Conservation (phyloP, 2,113 vertebrate species). For the Halcyon malimbica region DNA sequence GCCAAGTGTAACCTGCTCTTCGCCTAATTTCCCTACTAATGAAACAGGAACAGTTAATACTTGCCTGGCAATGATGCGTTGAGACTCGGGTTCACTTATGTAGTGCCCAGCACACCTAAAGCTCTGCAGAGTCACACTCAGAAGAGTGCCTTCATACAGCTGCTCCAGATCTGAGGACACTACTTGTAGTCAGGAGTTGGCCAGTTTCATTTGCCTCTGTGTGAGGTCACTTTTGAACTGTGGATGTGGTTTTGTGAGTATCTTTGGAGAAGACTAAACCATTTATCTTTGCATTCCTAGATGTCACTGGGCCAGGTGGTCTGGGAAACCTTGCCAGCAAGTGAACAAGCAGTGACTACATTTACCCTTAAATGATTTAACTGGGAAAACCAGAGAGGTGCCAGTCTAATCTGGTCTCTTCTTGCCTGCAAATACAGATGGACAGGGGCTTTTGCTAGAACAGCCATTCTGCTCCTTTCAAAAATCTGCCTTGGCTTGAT, state of each 20-base stretch:
- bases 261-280: conserved; percentile 14
- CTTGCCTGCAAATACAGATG: conserved; percentile 11
- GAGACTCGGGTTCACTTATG: background rate
- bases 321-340: conserved; percentile 32
- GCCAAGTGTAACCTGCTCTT: background rate
- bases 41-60: background rate
- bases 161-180: background rate
- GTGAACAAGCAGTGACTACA: background rate
- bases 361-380: conserved; percentile 25
- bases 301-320: conserved; percentile 34
- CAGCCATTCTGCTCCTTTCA: conserved; percentile 19
- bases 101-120: background rate
- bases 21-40: background rate
- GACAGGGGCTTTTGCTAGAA: conserved; percentile 4
- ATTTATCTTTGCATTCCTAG: conserved; percentile 31
- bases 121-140: background rate
- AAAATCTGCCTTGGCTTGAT: conserved; percentile 7
- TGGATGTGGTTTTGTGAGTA: conserved; percentile 6
- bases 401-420: conserved; percentile 10
- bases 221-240: conserved; percentile 28
- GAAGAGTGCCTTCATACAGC: background rate
- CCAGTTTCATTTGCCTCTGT: background rate
- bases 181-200: background rate
- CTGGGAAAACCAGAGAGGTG: conserved; percentile 4
- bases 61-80: background rate